Conservation (phyloP, 2,113 vertebrate genomes). For the Onychostoma macrolepis region DNA sequence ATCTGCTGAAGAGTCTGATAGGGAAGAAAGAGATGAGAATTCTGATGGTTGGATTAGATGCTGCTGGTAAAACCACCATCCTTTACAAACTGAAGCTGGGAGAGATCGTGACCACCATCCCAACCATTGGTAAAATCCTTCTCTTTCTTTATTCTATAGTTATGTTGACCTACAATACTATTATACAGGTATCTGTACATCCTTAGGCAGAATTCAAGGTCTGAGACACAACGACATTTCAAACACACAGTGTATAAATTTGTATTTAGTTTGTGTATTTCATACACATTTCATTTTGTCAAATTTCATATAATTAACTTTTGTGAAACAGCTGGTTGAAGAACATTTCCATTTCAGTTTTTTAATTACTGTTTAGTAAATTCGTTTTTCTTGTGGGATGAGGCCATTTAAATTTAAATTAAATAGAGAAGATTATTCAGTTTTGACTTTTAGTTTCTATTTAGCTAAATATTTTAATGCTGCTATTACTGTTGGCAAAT, state of each 20-base stretch:
- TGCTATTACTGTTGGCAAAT: not conserved
- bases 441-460: not conserved
- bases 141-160: not conserved
- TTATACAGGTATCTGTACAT: not conserved
- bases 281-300: too few species aligned
- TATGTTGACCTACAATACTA: not conserved
- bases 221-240: not conserved
- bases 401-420: not conserved
- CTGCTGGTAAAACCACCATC: conserved; percentile 93
- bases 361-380: not conserved
- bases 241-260: not conserved
- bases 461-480: not conserved
- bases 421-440: not conserved
- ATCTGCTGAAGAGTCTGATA: conserved; percentile 92
- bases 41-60: conserved; percentile 89
- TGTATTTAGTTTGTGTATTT: not conserved
- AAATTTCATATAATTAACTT: not conserved
- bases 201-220: not conserved
- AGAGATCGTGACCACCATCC: conserved; percentile 92
- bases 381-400: not conserved
- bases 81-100: conserved; percentile 92
- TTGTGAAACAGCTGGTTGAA: not conserved
- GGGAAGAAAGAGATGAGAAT: conserved; percentile 95
- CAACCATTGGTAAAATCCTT: conserved; percentile 82
- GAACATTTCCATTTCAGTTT: not conserved